Conservation (phyloP, 2,113 vertebrate species). For the Limanda limanda region DNA sequence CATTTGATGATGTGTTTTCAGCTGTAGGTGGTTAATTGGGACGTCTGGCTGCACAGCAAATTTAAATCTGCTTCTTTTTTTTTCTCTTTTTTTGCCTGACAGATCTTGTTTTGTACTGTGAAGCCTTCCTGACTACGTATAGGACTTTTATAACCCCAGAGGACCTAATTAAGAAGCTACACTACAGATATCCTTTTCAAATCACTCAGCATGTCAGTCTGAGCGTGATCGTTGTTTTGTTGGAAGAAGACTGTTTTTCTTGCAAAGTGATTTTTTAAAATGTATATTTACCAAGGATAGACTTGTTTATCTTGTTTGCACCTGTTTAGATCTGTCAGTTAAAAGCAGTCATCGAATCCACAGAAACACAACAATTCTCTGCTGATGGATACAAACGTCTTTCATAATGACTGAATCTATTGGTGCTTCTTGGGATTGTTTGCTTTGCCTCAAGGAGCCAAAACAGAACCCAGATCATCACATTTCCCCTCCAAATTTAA, state of each 20-base stretch:
- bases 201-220: constrained; percentile 30
- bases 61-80: constrained; percentile 22
- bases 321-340: constrained; percentile 1
- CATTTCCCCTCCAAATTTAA: background rate
- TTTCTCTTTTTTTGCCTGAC: constrained; percentile 36
- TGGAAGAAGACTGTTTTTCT: constrained; percentile 20
- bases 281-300: constrained; percentile 36
- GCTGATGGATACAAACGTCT: background rate
- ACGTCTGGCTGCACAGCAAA: constrained; percentile 21
- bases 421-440: background rate
- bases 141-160: constrained; percentile 96
- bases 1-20: constrained; percentile 31
- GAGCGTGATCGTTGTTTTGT: constrained; percentile 9
- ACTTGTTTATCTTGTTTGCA: constrained; percentile 19
- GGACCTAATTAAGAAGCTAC: constrained; percentile 98
- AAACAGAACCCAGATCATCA: background rate
- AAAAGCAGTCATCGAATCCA: background rate
- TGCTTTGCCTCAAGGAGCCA: background rate
- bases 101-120: constrained; percentile 98
- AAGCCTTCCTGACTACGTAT: constrained; percentile 98
- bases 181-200: constrained; percentile 96
- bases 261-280: background rate
- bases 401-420: background rate
- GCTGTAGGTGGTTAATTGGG: constrained; percentile 31
- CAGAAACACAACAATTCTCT: background rate